phyloP scores from a whole-genome alignment of 2,888 invertebrate genomes.

The Phortica magna region DNA sequence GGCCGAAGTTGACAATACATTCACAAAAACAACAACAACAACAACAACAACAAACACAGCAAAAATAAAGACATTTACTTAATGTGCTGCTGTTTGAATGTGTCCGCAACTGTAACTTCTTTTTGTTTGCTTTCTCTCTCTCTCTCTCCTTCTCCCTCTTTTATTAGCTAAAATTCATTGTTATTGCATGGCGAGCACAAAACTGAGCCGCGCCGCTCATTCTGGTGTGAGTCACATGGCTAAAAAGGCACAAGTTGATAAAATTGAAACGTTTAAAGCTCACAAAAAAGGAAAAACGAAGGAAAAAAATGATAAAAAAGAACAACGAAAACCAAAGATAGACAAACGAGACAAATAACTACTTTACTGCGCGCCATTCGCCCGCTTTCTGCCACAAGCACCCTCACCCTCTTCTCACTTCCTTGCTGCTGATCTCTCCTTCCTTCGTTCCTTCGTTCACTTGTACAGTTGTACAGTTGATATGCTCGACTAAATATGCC shows the following conservation, averaged over 20 bases:
- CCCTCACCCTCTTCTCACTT: not conserved
- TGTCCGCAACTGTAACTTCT: constrained; percentile 36
- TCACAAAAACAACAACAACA: constrained; percentile 9
- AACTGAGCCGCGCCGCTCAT: not conserved
- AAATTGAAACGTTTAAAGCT: constrained; percentile 3
- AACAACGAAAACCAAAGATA: not conserved
- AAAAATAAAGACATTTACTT: constrained; percentile 72
- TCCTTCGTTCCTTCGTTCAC: not conserved
- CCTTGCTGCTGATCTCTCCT: not conserved
- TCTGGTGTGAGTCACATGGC: not conserved
- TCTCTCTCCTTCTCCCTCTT: constrained; percentile 23
- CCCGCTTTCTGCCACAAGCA: not conserved
- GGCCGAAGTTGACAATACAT: constrained; percentile 22
- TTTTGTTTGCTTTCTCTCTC: not conserved
- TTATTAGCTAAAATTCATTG: constrained; percentile 66
- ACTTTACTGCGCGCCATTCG: not conserved
- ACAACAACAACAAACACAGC: constrained; percentile 22
- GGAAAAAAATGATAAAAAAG: not conserved
- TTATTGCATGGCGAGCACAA: constrained; percentile 55
- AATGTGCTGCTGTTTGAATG: constrained; percentile 59
- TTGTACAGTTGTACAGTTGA: constrained; percentile 47
- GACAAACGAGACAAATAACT: constrained; percentile 13
- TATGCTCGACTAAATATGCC: constrained; percentile 73
- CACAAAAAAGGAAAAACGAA: not conserved
- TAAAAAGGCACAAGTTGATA: constrained; percentile 11